Conservation (phyloP, 2,113 vertebrate genomes). For the Apus apus region DNA sequence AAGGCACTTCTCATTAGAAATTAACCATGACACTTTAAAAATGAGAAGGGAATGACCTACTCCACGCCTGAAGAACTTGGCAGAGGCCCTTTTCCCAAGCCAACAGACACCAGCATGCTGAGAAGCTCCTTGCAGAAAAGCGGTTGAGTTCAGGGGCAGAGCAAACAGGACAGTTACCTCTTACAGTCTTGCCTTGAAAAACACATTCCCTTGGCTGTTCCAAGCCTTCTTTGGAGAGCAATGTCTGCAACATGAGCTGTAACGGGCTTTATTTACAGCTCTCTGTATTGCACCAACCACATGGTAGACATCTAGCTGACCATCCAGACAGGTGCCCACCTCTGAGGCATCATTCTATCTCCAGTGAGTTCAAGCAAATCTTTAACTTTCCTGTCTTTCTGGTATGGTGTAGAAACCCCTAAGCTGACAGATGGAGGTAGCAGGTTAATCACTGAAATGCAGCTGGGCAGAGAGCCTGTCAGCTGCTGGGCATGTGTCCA, state of each 20-base stretch:
- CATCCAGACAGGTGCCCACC: not conserved
- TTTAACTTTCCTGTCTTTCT: not conserved
- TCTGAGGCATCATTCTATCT: not conserved
- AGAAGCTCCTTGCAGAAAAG: not conserved
- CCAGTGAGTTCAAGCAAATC: not conserved
- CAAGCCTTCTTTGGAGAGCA: not conserved
- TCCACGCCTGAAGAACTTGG: constrained; percentile 2
- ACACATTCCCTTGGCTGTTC: not conserved
- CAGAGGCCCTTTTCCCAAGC: not conserved
- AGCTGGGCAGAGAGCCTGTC: not conserved
- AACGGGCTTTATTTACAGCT: not conserved
- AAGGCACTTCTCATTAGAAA: constrained; percentile 58
- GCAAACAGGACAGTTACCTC: not conserved
- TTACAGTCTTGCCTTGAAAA: not conserved
- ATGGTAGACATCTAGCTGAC: not conserved
- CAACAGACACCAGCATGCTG: accelerated
- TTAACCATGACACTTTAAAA: constrained; percentile 33
- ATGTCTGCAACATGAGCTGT: not conserved
- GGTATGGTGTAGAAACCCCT: not conserved
- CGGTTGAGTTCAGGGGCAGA: not conserved
- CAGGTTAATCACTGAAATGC: not conserved
- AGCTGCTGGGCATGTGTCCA: not conserved
- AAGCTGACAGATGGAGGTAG: not conserved
- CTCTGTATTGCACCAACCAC: accelerated
- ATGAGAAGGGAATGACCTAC: not conserved